phyloP scores from a whole-genome alignment of 2,113 vertebrate species.

The Chunga burmeisteri region DNA sequence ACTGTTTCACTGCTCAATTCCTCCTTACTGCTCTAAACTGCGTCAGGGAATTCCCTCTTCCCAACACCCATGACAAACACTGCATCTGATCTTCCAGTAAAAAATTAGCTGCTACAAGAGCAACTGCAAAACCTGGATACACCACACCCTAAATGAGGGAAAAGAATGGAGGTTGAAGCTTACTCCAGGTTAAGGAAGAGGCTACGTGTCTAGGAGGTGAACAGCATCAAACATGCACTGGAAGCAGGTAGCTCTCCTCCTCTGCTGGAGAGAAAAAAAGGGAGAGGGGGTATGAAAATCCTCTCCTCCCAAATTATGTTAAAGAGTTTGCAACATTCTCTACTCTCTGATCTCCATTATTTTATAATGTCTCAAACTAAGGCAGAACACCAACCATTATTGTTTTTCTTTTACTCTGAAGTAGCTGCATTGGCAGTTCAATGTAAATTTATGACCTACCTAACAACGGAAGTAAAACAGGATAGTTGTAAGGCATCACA shows the following conservation, averaged over 20 bases:
- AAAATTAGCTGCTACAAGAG: slow-evolving; percentile 56
- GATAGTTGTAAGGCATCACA: slow-evolving; percentile 88
- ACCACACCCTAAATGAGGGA: slow-evolving; percentile 69
- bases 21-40: slow-evolving; percentile 26
- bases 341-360: slow-evolving; percentile 54
- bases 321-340: slow-evolving; percentile 67
- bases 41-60: slow-evolving; percentile 46
- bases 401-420: slow-evolving; percentile 35
- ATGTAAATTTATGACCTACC: slow-evolving; percentile 70
- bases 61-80: slow-evolving; percentile 46
- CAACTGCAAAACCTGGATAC: slow-evolving; percentile 67
- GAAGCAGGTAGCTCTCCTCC: slow-evolving; percentile 63
- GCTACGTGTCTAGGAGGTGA: slow-evolving; percentile 73
- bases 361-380: slow-evolving; percentile 57
- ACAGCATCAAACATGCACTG: slow-evolving; percentile 72
- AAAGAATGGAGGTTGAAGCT: slow-evolving; percentile 65
- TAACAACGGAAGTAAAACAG: slow-evolving; percentile 82
- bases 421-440: background rate
- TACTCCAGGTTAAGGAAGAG: slow-evolving; percentile 76
- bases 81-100: slow-evolving; percentile 55
- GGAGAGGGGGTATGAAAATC: slow-evolving; percentile 68
- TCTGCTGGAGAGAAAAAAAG: slow-evolving; percentile 72
- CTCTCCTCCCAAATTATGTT: slow-evolving; percentile 62
- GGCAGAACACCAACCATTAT: slow-evolving; percentile 20
- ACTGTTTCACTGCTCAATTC: background rate